Base-by-base conservation (phyloP, 2,113 vertebrate genomes). In the Rhineura floridana region DNA sequence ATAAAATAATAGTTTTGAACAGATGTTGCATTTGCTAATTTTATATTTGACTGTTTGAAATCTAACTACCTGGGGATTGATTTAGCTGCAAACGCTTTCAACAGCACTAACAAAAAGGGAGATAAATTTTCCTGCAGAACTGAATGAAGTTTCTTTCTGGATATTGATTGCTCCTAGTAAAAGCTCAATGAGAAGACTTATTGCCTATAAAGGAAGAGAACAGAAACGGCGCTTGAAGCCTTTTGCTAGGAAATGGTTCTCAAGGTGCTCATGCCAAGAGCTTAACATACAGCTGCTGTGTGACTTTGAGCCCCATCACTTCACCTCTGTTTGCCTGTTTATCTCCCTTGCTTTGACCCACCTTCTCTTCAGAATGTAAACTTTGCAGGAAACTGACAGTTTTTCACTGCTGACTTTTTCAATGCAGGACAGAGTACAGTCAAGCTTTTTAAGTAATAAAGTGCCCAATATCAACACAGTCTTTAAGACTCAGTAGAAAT, bases 21-120 rank as follows among this genome's bases (percentile, higher is more conserved):
- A 97, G 95, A 96, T 97, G 95, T 95, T 97, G 95, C 91, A 93
- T 96, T 97, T 95, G 93, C 91, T 96, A 93, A 95, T 94, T 95
- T 96, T 97, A 93, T 96, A 95, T 96, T 95, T 87, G 76, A 79
- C 75, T 95, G 28, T 94, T 91, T 95, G 93, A 93, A 96, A 96
- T 42, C 75, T 88, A 95, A 88, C 89, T 97, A 96, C 93, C 94
- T 94, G 89, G 95, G 93, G 91, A 96, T 93, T 96, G 94, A 89
- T 95, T 89, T 95, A 93, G 93, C 80, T 76, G 87, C 90, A 95
- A 94, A 96, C 80, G 94, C 36, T 7, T 69, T 75, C 82, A 91
- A 91, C 81, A 91, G 91, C 91, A 62, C 91, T 94, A 92, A 93
- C 1, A 62, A 79, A 92, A 91, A 94, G 92, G 75, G 76, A 94